These are phyloP conservation scores for Hydroisotoma schaefferi DNA, from an alignment of 2,888 invertebrate species.

Conservation along the genomic window DNA sequence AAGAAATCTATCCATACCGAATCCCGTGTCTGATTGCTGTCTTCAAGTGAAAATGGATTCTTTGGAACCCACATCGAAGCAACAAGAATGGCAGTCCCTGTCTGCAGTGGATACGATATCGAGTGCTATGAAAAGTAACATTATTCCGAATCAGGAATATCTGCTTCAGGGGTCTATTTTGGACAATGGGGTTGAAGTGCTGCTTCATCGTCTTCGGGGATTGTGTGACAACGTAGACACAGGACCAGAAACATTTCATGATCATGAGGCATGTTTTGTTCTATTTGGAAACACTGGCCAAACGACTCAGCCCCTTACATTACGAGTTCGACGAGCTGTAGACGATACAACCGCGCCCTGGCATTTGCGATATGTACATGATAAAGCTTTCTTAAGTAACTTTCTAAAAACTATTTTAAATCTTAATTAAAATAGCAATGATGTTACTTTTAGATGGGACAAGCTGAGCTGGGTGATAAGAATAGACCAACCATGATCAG, in stretches of 20 bases:
- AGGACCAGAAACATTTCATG: conserved; percentile 85
- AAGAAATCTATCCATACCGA: too few species aligned
- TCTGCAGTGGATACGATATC: conserved; percentile 71
- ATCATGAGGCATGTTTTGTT: conserved; percentile 53
- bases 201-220: conserved; percentile 83
- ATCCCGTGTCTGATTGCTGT: too few species aligned
- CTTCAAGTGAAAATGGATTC: conserved; percentile 25
- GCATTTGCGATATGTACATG: conserved; percentile 82
- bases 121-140: conserved; percentile 75
- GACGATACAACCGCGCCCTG: conserved; percentile 80
- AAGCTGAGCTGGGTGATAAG: conserved; percentile 62
- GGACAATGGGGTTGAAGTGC: conserved; percentile 83
- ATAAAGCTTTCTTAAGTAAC: too few species aligned
- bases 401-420: too few species aligned
- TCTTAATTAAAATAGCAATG: not conserved
- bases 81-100: conserved; percentile 42
- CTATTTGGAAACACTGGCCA: conserved; percentile 15
- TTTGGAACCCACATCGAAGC: conserved; percentile 42
- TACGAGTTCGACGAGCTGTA: conserved; percentile 78
- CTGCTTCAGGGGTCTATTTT: conserved; percentile 88
- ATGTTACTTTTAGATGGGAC: conserved; percentile 29
- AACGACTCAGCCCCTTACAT: conserved; percentile 57
- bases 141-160: conserved; percentile 88
- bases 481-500: conserved; percentile 83
- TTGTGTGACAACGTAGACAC: conserved; percentile 89